Conservation (phyloP, 2,888 invertebrate species). For the Chymomyza amoena region DNA sequence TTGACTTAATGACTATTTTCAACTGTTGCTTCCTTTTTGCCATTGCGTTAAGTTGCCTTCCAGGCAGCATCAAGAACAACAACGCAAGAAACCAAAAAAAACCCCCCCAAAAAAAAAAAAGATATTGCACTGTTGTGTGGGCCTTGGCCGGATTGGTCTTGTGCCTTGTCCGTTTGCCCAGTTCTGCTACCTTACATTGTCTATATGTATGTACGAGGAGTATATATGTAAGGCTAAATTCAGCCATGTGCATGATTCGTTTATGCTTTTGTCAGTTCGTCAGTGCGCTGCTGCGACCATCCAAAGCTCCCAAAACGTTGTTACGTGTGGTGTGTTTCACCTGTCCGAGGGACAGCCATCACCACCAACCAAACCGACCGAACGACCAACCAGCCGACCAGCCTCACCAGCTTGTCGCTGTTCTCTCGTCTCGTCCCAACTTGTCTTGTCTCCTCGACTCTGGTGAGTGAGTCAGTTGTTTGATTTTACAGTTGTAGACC, state of each 20-base stretch:
- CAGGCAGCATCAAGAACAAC: conserved; percentile 28
- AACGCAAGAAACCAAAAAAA: background rate
- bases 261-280: conserved; percentile 75
- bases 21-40: conserved; percentile 55
- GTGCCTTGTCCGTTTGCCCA: background rate
- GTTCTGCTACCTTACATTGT: background rate
- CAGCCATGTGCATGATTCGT: conserved; percentile 77
- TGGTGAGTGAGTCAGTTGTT: conserved; percentile 55
- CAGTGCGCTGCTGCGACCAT: conserved; percentile 15
- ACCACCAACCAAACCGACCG: background rate
- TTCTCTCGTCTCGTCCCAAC: conserved; percentile 1
- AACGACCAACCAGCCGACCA: background rate
- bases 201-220: conserved; percentile 7
- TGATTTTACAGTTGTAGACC: conserved; percentile 71
- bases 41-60: conserved; percentile 16
- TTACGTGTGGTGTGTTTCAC: conserved; percentile 34
- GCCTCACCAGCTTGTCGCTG: background rate
- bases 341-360: conserved; percentile 21
- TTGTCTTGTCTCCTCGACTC: background rate
- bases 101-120: conserved; percentile 28
- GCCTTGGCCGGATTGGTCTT: background rate
- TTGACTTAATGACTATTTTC: conserved; percentile 70
- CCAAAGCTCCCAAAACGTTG: conserved; percentile 29
- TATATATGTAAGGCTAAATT: conserved; percentile 46
- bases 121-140: background rate